phyloP scores from a whole-genome alignment of 2,888 invertebrate species.

The Willowsia nigromaculata region DNA sequence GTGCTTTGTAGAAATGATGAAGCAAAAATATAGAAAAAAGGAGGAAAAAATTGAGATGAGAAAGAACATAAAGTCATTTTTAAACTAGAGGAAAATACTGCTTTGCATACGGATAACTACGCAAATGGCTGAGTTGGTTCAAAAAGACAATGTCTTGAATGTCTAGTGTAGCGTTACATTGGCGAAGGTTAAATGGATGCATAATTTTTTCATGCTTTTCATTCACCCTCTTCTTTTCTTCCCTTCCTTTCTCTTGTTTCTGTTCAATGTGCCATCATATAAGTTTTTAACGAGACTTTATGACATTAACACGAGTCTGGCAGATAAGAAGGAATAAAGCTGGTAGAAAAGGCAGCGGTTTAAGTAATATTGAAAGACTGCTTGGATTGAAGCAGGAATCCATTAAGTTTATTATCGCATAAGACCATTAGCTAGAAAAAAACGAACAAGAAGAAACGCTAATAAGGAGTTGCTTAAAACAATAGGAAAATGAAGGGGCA shows the following conservation, averaged over 20 bases:
- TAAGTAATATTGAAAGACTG: not conserved
- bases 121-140: constrained; percentile 22
- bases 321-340: not conserved
- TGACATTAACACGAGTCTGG: constrained; percentile 37
- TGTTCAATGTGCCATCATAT: not conserved
- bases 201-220: constrained; percentile 68
- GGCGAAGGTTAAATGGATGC: constrained; percentile 68
- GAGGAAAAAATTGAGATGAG: constrained; percentile 46
- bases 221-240: constrained; percentile 40
- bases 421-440: constrained; percentile 10
- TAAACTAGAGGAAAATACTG: not conserved
- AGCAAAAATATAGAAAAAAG: constrained; percentile 46
- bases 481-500: not conserved
- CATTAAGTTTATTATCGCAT: constrained; percentile 30
- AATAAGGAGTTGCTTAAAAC: not conserved
- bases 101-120: constrained; percentile 47
- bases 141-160: constrained; percentile 39
- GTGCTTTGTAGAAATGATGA: constrained; percentile 20
- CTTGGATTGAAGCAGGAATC: not conserved
- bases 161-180: constrained; percentile 51
- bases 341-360: not conserved
- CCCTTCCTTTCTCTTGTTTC: not conserved
- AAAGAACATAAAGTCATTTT: constrained; percentile 55
- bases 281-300: constrained; percentile 65
- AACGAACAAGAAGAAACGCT: not conserved